phyloP scores from a whole-genome alignment of 2,888 invertebrate genomes.

The Microchrysa polita region DNA sequence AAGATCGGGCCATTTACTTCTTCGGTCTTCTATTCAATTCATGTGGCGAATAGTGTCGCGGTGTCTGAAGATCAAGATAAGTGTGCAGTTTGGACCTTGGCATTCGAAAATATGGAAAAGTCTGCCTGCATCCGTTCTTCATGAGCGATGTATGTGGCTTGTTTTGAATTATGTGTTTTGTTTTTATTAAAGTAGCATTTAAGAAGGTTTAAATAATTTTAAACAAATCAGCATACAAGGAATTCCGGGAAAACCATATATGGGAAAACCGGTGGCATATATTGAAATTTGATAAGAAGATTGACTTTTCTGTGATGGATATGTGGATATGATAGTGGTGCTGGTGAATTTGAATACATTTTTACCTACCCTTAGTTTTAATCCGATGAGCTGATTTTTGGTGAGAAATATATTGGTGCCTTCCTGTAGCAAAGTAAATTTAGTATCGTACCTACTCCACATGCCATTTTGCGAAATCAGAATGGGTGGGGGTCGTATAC shows the following conservation, averaged over 20 bases:
- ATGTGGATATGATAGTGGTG: too few relatives aligned
- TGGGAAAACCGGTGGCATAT: too few relatives aligned
- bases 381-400: too few relatives aligned
- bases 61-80: constrained; percentile 11
- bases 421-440: too few relatives aligned
- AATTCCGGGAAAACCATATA: constrained; percentile 12
- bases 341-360: too few relatives aligned
- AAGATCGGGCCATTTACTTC: background rate
- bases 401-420: too few relatives aligned
- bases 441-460: too few relatives aligned
- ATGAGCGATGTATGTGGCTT: background rate
- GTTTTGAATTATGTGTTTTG: background rate
- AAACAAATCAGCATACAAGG: constrained; percentile 24
- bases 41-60: background rate
- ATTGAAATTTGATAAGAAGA: too few relatives aligned
- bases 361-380: too few relatives aligned
- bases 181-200: constrained; percentile 14
- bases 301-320: too few relatives aligned
- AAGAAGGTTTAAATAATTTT: constrained; percentile 22
- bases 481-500: too few relatives aligned
- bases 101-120: background rate
- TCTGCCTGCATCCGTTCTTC: background rate
- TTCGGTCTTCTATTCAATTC: background rate
- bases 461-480: too few relatives aligned
- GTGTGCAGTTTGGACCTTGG: constrained; percentile 10